A percentile compares a stretch with the other conserved stretches of the same genome.
phyloP scores from a whole-genome alignment of 2,113 vertebrate genomes.

The Dromiciops gliroides region DNA sequence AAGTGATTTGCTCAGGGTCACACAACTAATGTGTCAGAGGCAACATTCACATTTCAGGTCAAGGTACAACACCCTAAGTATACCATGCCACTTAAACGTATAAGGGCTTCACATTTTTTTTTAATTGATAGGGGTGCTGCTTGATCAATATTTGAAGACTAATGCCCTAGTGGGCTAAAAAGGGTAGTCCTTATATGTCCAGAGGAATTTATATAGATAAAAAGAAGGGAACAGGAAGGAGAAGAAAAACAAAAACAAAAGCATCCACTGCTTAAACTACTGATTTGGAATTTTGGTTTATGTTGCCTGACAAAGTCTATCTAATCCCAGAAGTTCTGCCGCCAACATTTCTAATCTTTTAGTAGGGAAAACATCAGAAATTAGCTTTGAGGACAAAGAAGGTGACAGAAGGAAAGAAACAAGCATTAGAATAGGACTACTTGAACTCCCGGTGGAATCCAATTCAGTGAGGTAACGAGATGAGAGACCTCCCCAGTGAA shows the following conservation, averaged over 20 bases:
- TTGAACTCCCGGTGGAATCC: background rate
- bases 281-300: background rate
- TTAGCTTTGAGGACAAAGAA: background rate
- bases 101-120: background rate
- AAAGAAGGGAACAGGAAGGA: background rate
- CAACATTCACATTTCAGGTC: background rate
- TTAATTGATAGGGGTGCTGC: background rate
- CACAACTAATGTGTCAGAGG: background rate
- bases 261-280: background rate
- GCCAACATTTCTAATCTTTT: background rate
- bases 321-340: background rate
- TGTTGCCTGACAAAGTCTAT: conserved; percentile 18
- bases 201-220: conserved; percentile 13
- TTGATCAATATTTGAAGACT: background rate
- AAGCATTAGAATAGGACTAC: conserved; percentile 13
- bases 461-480: background rate
- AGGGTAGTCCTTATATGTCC: background rate
- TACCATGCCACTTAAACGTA: background rate
- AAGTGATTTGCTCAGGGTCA: background rate
- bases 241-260: too few relatives aligned
- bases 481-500: background rate
- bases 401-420: background rate
- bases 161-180: background rate
- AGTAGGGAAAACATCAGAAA: background rate
- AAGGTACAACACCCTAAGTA: background rate